Base-by-base conservation (phyloP, 2,113 vertebrate genomes). In the Zosterops lateralis region DNA sequence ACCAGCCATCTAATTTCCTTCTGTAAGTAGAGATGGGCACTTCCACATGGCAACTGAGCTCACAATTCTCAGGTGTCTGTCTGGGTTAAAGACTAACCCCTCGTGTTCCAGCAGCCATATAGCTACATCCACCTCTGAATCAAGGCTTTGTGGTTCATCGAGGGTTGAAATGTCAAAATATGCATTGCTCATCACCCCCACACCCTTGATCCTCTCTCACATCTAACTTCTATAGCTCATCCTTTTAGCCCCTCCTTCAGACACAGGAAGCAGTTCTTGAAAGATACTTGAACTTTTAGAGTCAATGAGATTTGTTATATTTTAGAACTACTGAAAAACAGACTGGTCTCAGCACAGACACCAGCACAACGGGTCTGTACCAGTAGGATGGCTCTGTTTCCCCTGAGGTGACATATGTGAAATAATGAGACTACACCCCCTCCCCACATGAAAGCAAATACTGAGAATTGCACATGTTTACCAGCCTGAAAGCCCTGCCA, bases 361-460 rank as follows among this genome's bases (percentile, higher is more conserved):
- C 38, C 8, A 6, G 56, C 10, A 38, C 45, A 22, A 11, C 28
- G 5, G 6, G 4, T 72, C 70, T 90, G 58, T 76, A 79, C 82
- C 66, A 76, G 54, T 45, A 38, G 10, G 53, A 87, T 87, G 75
- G 42, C 38, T 85, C 50, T 88, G 67, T n/a, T 96, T 96, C 76
- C 75, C 88, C 51, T 88, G 66, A 89, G n/a, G 81, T 82, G 70
- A 6, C 29, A 68, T 8, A 32, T 47, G 58, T 87, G 78, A 85
- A 90, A 93, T 83, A 83, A 1, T 73, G 82, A 90, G 83, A 88
- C 82, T 90, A 92, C 90, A 64, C 79, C 21, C 34, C 66, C 81
- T 83, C 44, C 77, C 77, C 96, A 96, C 96, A 91, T 92, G 91
- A 93, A 94, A 96, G 92, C 48, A 90, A 87, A 51, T 96, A 93